These are phyloP conservation scores for Drosophila tsacasi DNA, from an alignment of 1,140 invertebrate species.

Conservation along the genomic window DNA sequence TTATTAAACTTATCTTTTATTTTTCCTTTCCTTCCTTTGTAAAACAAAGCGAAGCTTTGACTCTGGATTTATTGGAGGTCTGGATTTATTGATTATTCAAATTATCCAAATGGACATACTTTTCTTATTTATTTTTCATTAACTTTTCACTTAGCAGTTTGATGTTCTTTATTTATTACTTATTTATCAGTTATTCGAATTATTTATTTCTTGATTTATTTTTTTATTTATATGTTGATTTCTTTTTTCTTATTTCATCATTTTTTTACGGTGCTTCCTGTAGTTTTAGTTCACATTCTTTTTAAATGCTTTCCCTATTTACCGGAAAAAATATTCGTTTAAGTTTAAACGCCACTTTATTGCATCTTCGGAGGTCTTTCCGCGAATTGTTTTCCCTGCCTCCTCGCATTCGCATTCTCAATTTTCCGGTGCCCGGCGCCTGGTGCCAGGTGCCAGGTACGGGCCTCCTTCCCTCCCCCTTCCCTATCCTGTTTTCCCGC, in stretches of 20 bases:
- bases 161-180: background rate
- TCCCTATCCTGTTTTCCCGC: background rate
- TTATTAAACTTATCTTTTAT: constrained; percentile 4
- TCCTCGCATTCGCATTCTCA: constrained; percentile 45
- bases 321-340: background rate
- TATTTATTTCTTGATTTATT: background rate
- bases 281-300: background rate
- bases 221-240: background rate
- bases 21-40: too few relatives aligned
- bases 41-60: background rate
- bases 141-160: background rate
- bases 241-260: background rate
- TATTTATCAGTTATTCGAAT: background rate
- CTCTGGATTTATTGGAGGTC: background rate
- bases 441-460: constrained; percentile 10
- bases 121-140: background rate
- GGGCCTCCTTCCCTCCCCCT: background rate
- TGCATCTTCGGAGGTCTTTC: constrained; percentile 12
- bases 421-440: constrained; percentile 22
- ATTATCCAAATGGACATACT: background rate
- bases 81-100: background rate
- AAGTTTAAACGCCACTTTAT: constrained; percentile 10
- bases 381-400: constrained; percentile 25
- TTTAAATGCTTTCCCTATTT: constrained; percentile 8
- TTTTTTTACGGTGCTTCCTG: background rate